Percentiles rank a stretch among this genome's conserved stretches.
Conservation (phyloP, 2,797 vertebrate species). For the Manis javanica region DNA sequence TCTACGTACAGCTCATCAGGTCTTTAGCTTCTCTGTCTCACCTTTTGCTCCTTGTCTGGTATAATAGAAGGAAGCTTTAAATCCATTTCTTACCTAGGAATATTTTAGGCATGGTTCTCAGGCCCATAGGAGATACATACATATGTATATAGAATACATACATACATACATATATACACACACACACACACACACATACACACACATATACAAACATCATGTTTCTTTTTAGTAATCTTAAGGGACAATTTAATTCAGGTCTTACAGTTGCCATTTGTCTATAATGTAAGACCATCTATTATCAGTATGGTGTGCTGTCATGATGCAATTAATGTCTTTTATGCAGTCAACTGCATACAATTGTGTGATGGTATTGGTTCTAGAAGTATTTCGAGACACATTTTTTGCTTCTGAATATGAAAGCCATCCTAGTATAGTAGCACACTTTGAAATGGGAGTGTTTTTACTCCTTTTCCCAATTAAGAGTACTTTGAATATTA, state of each 20-base stretch:
- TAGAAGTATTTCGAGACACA: conserved; percentile 37
- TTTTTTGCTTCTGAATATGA: conserved; percentile 14
- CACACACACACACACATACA: not conserved
- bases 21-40: not conserved
- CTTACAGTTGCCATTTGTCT: conserved; percentile 11
- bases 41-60: not conserved
- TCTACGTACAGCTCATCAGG: not conserved
- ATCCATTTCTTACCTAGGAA: not conserved
- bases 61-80: not conserved
- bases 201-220: not conserved
- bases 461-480: conserved; percentile 38
- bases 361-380: not conserved
- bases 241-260: conserved; percentile 31
- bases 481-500: not conserved
- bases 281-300: not conserved
- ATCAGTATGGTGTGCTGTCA: not conserved
- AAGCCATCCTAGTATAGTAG: conserved; percentile 16
- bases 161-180: not conserved
- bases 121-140: not conserved
- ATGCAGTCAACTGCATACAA: not conserved
- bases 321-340: conserved; percentile 14
- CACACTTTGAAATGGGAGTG: not conserved
- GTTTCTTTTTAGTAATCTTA: conserved; percentile 5
- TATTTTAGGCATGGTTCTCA: not conserved
- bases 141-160: not conserved